Percentiles rank a stretch among this genome's conserved stretches.
Evolutionary conservation across 2,797 vertebrate species (phyloP).

Genomic region (Phrynocephalus guinanensis): DNA sequence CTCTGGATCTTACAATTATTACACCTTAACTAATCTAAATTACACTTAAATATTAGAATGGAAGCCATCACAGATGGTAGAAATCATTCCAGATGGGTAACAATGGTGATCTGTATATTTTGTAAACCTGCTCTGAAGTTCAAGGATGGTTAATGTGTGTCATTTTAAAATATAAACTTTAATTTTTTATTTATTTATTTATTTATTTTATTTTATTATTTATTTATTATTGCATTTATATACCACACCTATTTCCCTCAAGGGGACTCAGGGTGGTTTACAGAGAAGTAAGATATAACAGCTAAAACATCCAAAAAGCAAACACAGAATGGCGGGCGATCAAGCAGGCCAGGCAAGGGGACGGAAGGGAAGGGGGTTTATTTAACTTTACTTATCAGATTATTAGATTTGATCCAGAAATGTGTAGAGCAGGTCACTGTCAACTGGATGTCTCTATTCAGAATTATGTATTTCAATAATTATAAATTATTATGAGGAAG

Average conservation of each 20-base stretch:
- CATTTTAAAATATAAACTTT: not conserved
- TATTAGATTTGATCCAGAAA: not conserved
- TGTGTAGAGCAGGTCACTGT: too few relatives aligned
- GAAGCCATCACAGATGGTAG: not conserved
- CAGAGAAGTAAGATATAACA: too few relatives aligned
- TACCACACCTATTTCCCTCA: too few relatives aligned
- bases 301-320: too few relatives aligned
- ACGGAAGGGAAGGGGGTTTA: not conserved
- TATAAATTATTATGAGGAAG: too few relatives aligned
- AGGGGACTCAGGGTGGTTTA: too few relatives aligned
- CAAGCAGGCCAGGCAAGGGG: too few relatives aligned
- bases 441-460: not conserved
- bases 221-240: too few relatives aligned
- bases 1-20: not conserved
- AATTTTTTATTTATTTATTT: not conserved
- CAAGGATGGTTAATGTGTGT: not conserved
- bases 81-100: not conserved
- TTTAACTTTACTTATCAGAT: not conserved
- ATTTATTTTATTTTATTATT: too few relatives aligned
- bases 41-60: constrained; percentile 21
- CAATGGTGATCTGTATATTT: not conserved
- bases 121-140: not conserved
- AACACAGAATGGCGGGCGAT: too few relatives aligned
- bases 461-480: too few relatives aligned
- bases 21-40: not conserved